Percentiles rank a stretch among this genome's conserved stretches.
Evolutionary conservation across 2,888 invertebrate species (phyloP).

Genomic region (Pachymerium ferrugineum): DNA sequence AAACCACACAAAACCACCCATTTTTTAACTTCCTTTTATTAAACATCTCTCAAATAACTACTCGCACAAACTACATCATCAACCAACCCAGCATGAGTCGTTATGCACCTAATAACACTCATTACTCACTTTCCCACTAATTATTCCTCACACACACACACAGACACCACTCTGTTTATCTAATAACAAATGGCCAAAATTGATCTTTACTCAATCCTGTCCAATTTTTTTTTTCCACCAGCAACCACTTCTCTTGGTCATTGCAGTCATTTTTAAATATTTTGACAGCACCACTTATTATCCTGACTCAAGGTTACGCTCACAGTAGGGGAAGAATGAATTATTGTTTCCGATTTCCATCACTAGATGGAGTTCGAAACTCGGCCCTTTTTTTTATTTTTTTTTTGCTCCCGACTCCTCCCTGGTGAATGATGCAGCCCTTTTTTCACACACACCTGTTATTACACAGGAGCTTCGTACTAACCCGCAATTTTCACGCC

Average conservation of each 20-base stretch:
- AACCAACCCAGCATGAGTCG: not conserved
- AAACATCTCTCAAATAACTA: not conserved
- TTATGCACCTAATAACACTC: not conserved
- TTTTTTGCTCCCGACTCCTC: not conserved
- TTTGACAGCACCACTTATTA: constrained; percentile 5
- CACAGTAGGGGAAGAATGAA: constrained; percentile 7
- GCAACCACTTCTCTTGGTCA: not conserved
- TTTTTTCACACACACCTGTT: constrained; percentile 12
- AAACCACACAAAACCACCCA: not conserved
- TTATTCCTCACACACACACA: not conserved
- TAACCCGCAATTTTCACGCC: constrained; percentile 4
- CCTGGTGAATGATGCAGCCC: not conserved
- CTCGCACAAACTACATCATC: constrained; percentile 5
- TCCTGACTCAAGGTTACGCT: constrained; percentile 3
- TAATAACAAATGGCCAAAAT: not conserved
- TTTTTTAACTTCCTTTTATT: not conserved
- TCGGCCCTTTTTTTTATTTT: not conserved
- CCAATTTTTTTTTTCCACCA: constrained; percentile 4
- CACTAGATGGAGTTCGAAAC: constrained; percentile 1
- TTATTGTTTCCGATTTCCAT: constrained; percentile 13
- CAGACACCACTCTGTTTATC: not conserved
- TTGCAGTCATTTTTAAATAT: constrained; percentile 8
- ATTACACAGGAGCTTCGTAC: not conserved
- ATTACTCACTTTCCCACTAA: not conserved
- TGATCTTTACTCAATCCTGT: constrained; percentile 8